Conservation (phyloP, 2,113 vertebrate species). For the Heterocephalus glaber region DNA sequence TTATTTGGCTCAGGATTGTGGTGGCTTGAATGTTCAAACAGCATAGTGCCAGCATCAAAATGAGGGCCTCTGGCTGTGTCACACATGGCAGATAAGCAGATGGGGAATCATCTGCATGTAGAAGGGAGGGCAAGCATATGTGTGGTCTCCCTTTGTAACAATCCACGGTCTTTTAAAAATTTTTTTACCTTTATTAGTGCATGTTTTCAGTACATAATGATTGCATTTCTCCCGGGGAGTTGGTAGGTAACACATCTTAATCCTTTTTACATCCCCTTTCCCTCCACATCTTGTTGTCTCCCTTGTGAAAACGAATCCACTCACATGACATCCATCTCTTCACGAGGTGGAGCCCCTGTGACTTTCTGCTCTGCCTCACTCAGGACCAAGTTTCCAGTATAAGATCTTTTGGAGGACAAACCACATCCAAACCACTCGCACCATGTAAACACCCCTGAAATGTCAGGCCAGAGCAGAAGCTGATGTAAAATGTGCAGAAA, state of each 20-base stretch:
- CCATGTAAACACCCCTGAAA: neutral
- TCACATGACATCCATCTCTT: neutral
- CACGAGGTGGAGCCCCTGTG: neutral
- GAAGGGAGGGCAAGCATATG: too few relatives aligned
- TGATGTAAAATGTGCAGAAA: neutral
- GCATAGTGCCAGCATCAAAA: too few relatives aligned
- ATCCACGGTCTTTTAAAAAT: neutral
- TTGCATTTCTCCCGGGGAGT: neutral
- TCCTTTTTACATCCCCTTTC: neutral
- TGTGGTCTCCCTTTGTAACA: neutral
- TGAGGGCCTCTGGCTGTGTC: neutral
- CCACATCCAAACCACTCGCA: too few relatives aligned
- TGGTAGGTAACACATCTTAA: neutral
- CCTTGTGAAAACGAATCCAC: too few relatives aligned
- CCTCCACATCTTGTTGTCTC: neutral
- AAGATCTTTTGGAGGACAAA: neutral
- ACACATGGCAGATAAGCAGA: neutral
- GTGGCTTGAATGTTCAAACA: neutral
- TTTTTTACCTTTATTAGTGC: neutral
- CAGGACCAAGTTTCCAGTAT: neutral
- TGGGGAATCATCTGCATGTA: neutral
- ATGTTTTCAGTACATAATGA: neutral
- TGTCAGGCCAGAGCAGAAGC: neutral
- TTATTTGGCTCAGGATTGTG: neutral
- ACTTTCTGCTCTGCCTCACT: neutral